These are phyloP conservation scores for Drosophila bocqueti DNA, from an alignment of 1,140 invertebrate species.

Conservation along the genomic window DNA sequence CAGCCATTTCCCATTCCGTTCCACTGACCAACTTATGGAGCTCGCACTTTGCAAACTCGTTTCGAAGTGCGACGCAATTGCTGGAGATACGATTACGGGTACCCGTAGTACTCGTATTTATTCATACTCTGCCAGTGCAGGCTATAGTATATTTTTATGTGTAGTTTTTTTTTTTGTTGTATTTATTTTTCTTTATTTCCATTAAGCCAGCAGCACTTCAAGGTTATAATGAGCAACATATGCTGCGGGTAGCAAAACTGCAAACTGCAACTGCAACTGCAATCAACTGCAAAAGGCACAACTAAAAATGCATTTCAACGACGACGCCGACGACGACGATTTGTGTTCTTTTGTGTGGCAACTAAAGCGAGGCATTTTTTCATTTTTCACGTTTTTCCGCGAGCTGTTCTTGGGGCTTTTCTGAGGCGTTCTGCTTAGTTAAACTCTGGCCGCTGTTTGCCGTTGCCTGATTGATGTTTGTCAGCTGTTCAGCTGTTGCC, in stretches of 20 bases:
- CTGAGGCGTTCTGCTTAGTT: slow-evolving; percentile 75
- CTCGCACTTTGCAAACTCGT: slow-evolving; percentile 59
- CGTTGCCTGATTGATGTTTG: slow-evolving; percentile 75
- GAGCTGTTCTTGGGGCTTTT: slow-evolving; percentile 69
- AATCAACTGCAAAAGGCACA: slow-evolving; percentile 67
- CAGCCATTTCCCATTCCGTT: slow-evolving; percentile 50
- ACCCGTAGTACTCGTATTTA: slow-evolving; percentile 36
- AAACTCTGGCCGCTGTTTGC: slow-evolving; percentile 52
- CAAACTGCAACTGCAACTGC: slow-evolving; percentile 61
- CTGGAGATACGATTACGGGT: slow-evolving; percentile 38
- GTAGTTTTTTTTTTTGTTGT: slow-evolving; percentile 29
- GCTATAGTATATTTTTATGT: slow-evolving; percentile 52
- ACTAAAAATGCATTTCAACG: slow-evolving; percentile 65
- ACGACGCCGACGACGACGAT: slow-evolving; percentile 30
- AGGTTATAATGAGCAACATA: slow-evolving; percentile 77
- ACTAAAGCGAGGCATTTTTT: slow-evolving; percentile 67
- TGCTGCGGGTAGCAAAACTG: slow-evolving; percentile 61
- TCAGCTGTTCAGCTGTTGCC: slow-evolving; percentile 59
- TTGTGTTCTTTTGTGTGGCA: slow-evolving; percentile 73
- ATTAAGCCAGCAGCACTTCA: slow-evolving; percentile 63
- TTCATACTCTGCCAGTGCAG: slow-evolving; percentile 36
- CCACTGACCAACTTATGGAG: slow-evolving; percentile 69
- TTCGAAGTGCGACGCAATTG: slow-evolving; percentile 58
- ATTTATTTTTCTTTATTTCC: slow-evolving; percentile 27
- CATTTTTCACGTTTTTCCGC: slow-evolving; percentile 79